Percentiles rank a stretch among this genome's conserved stretches.
phyloP scores from a whole-genome alignment of 2,888 invertebrate genomes.

The Alloplasta piceator region DNA sequence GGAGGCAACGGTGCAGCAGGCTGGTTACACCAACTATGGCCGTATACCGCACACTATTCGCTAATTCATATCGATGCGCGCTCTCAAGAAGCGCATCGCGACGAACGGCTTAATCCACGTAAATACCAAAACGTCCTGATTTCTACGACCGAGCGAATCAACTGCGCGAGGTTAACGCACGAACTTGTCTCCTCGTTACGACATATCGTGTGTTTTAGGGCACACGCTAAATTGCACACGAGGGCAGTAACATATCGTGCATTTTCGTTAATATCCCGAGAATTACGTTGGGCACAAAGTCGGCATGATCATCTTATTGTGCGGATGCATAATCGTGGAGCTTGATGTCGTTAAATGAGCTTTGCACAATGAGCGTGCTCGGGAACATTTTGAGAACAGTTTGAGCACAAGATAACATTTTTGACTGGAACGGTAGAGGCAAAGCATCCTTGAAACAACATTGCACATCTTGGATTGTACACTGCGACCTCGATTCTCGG shows the following conservation, averaged over 20 bases:
- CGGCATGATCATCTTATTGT: too few relatives aligned
- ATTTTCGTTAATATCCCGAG: too few relatives aligned
- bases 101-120: constrained; percentile 57
- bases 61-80: constrained; percentile 61
- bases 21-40: constrained; percentile 15
- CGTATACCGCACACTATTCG: constrained; percentile 1
- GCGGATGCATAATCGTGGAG: too few relatives aligned
- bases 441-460: too few relatives aligned
- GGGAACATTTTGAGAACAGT: too few relatives aligned
- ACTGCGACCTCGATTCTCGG: too few relatives aligned
- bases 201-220: background rate
- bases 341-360: too few relatives aligned
- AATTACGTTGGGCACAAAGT: too few relatives aligned
- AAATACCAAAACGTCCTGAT: constrained; percentile 54
- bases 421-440: too few relatives aligned
- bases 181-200: constrained; percentile 8
- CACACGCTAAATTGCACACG: background rate
- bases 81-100: constrained; percentile 44
- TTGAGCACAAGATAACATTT: too few relatives aligned
- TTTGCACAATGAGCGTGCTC: too few relatives aligned
- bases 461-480: too few relatives aligned
- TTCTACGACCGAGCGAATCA: constrained; percentile 34
- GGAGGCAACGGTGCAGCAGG: background rate
- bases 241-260: background rate
- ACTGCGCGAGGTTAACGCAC: constrained; percentile 32